Conservation (phyloP, 2,888 invertebrate genomes). For the Luperina testacea region DNA sequence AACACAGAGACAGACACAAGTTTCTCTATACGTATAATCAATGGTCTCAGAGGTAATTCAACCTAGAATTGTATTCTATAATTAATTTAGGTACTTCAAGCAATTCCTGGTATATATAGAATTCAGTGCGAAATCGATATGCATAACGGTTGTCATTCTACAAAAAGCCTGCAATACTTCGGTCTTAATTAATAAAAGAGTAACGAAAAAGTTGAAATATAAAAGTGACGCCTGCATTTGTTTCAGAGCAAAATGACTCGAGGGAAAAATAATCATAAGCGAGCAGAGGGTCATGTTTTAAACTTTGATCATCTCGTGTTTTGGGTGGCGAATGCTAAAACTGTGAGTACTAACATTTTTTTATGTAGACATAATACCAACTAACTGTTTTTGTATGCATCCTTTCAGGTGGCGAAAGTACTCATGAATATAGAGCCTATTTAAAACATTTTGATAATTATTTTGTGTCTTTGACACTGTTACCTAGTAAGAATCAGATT, state of each 20-base stretch:
- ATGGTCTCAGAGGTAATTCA: slow-evolving; percentile 52
- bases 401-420: not conserved
- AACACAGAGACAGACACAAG: slow-evolving; percentile 4
- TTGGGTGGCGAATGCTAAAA: slow-evolving; percentile 86
- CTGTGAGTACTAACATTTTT: slow-evolving; percentile 72
- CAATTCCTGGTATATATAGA: slow-evolving; percentile 50
- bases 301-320: slow-evolving; percentile 86
- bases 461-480: not conserved
- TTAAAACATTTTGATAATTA: not conserved
- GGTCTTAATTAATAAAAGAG: not conserved
- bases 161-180: slow-evolving; percentile 6
- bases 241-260: slow-evolving; percentile 78
- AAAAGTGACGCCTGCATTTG: slow-evolving; percentile 23
- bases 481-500: not conserved
- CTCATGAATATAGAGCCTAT: not conserved
- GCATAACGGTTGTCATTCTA: slow-evolving; percentile 20
- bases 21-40: slow-evolving; percentile 9
- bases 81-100: slow-evolving; percentile 47
- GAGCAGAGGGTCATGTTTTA: slow-evolving; percentile 76
- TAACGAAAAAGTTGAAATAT: not conserved
- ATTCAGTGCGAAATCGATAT: slow-evolving; percentile 26
- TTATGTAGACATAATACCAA: not conserved
- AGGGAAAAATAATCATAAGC: slow-evolving; percentile 54
- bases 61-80: slow-evolving; percentile 48
- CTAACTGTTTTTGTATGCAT: not conserved